phyloP scores from a whole-genome alignment of 2,797 vertebrate genomes.

The Mormyrus hasselquistii region DNA sequence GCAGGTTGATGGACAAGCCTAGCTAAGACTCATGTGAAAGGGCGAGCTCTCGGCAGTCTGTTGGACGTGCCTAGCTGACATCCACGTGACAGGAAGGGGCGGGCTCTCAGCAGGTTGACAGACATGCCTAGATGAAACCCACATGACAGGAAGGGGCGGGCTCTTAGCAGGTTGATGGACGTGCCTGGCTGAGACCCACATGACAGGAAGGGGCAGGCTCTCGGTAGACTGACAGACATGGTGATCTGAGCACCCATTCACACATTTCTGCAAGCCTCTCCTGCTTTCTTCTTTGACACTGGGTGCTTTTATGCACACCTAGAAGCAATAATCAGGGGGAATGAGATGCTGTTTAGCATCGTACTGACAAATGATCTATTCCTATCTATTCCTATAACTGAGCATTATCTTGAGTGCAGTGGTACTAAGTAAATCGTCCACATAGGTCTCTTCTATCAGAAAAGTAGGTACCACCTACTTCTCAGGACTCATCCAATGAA shows the following conservation, averaged over 20 bases:
- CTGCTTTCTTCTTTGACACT: background rate
- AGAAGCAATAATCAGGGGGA: background rate
- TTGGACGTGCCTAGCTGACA: no score
- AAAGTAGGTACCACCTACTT: background rate
- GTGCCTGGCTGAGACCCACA: no score
- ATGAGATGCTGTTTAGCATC: background rate
- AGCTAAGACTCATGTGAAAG: no score
- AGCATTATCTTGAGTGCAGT: background rate
- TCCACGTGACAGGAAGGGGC: no score
- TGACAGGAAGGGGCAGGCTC: no score
- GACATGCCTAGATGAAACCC: no score
- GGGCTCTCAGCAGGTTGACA: no score
- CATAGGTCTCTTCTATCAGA: background rate
- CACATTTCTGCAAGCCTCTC: background rate
- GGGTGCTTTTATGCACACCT: background rate
- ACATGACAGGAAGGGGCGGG: no score
- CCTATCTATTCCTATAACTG: background rate
- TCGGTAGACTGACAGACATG: no score
- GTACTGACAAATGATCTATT: background rate
- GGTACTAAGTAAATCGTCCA: background rate
- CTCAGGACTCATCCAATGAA: background rate
- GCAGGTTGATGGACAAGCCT: no score
- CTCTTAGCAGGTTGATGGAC: no score
- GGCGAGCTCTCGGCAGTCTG: no score
- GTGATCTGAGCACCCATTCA: background rate